Conservation (phyloP, 2,888 invertebrate species). For the Leptopterna dolabrata region DNA sequence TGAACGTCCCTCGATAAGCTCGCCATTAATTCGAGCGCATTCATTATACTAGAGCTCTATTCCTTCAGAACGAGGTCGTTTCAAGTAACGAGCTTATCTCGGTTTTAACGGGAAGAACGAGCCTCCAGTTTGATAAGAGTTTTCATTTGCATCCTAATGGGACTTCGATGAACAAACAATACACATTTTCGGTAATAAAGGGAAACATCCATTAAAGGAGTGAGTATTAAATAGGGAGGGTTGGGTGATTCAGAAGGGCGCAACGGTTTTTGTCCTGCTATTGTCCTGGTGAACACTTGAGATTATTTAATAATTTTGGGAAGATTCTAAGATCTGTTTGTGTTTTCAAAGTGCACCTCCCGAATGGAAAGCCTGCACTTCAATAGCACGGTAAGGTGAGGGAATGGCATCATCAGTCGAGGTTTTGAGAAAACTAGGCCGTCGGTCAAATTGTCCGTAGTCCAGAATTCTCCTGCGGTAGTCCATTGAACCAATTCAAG, state of each 20-base stretch:
- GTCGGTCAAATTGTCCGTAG: too few relatives aligned
- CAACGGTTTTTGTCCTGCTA: not conserved
- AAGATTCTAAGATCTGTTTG: too few relatives aligned
- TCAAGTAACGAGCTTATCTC: slow-evolving; percentile 3
- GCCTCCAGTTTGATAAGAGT: not conserved
- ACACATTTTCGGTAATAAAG: not conserved
- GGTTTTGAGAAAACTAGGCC: too few relatives aligned
- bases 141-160: slow-evolving; percentile 7
- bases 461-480: too few relatives aligned
- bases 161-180: not conserved
- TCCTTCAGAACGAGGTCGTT: not conserved
- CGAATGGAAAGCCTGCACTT: too few relatives aligned
- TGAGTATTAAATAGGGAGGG: not conserved
- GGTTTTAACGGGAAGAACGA: not conserved
- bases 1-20: not conserved
- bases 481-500: too few relatives aligned
- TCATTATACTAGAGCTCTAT: not conserved
- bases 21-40: not conserved
- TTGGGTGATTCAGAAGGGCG: not conserved
- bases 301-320: too few relatives aligned
- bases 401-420: too few relatives aligned
- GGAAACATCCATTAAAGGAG: not conserved
- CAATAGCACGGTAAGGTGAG: too few relatives aligned
- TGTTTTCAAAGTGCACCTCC: too few relatives aligned
- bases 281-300: too few relatives aligned